Evolutionary conservation across 2,888 invertebrate genomes (phyloP).

Genomic region (Congeria kusceri): DNA sequence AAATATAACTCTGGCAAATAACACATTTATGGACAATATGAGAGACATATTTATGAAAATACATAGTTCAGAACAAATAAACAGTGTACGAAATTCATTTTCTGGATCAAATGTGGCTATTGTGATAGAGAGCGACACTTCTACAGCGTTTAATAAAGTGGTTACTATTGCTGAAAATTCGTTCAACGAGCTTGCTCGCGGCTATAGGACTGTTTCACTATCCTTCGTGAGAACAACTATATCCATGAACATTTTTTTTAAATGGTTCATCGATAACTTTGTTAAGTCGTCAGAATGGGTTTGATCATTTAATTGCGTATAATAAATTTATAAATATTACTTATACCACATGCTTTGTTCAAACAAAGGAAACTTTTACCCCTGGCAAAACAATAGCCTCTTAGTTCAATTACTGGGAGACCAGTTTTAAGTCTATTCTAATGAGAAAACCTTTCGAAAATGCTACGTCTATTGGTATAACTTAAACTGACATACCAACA

Average conservation of each 20-base stretch:
- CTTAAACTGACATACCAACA: no score
- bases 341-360: neutral
- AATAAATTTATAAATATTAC: conserved; percentile 3
- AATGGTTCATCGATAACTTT: neutral
- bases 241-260: conserved; percentile 1
- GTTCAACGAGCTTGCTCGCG: neutral
- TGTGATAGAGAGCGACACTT: neutral
- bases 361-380: neutral
- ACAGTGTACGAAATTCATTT: neutral
- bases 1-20: conserved; percentile 6
- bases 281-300: neutral
- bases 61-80: neutral
- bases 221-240: neutral
- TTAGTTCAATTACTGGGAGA: conserved; percentile 9
- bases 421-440: no score
- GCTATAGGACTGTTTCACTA: neutral
- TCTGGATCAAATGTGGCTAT: neutral
- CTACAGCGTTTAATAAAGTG: neutral
- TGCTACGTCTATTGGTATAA: no score
- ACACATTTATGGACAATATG: conserved; percentile 1
- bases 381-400: neutral
- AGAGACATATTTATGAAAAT: neutral
- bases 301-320: neutral
- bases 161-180: neutral
- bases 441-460: no score